Percentiles rank a stretch among this genome's conserved stretches.
Evolutionary conservation across 2,113 vertebrate species (phyloP).

Genomic region (Montifringilla adamsi): DNA sequence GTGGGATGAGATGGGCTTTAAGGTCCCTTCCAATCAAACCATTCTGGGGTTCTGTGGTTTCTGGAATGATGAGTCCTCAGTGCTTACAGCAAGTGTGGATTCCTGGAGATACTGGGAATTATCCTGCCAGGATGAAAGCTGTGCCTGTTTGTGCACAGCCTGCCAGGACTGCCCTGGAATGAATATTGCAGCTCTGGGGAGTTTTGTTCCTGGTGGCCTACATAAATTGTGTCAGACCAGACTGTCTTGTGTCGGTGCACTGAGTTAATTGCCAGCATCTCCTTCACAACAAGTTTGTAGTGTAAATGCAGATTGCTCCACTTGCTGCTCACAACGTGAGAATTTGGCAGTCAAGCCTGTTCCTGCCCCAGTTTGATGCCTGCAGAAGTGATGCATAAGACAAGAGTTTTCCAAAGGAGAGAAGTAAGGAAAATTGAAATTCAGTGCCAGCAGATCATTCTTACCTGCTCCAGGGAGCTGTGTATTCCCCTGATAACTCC

Average conservation of each 20-base stretch:
- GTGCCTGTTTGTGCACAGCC: background rate
- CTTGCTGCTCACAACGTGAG: background rate
- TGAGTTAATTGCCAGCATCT: background rate
- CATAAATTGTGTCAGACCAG: background rate
- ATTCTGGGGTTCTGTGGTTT: background rate
- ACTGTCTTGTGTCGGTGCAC: background rate
- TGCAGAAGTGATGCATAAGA: background rate
- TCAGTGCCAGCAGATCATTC: fast-evolving
- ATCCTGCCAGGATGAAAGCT: background rate
- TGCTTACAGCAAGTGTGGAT: background rate
- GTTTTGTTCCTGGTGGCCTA: background rate
- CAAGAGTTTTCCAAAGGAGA: background rate
- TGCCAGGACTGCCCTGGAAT: background rate
- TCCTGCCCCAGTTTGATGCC: background rate
- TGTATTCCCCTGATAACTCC: background rate
- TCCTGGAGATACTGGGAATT: background rate
- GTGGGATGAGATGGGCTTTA: fast-evolving
- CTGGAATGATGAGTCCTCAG: background rate
- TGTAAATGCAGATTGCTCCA: background rate
- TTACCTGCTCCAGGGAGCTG: background rate
- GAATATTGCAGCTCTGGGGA: background rate
- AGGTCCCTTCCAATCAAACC: background rate
- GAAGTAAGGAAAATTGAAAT: background rate
- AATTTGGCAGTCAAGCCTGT: background rate
- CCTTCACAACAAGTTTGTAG: background rate